Percentiles rank a stretch among this genome's conserved stretches.
Conservation (phyloP, 37 sponge, comb jelly and placozoan genomes). For the Mnemiopsis leidyi region DNA sequence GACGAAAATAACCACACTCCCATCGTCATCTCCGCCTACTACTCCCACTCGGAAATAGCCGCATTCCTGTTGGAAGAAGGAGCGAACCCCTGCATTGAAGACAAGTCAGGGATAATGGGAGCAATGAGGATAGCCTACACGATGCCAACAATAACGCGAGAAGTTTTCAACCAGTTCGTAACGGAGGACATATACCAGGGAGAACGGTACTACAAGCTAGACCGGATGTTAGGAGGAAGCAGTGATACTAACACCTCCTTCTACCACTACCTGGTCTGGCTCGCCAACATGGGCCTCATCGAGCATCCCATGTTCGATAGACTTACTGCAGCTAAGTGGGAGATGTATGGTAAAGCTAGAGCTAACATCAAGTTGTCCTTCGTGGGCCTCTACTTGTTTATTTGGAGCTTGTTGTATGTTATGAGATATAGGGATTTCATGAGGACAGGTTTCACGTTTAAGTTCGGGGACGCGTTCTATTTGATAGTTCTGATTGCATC, state of each 20-base stretch:
- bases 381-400: background rate
- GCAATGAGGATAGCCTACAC: slow-evolving; percentile 22
- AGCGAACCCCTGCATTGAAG: slow-evolving; percentile 4
- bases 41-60: slow-evolving; percentile 9
- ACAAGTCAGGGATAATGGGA: background rate
- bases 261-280: slow-evolving; percentile 25
- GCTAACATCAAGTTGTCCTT: background rate
- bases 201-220: slow-evolving; percentile 21
- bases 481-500: background rate
- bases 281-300: slow-evolving; percentile 33
- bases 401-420: slow-evolving; percentile 19
- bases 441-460: background rate
- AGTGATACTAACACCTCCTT: slow-evolving; percentile 15
- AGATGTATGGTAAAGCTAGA: background rate
- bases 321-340: slow-evolving; percentile 25
- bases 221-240: background rate
- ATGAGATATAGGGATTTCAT: background rate
- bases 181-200: slow-evolving; percentile 15
- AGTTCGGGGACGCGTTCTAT: background rate
- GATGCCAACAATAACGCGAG: slow-evolving; percentile 16
- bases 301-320: slow-evolving; percentile 30
- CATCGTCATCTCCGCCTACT: background rate
- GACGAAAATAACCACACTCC: background rate
- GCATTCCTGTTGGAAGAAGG: slow-evolving; percentile 28
- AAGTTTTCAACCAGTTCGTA: slow-evolving; percentile 17